phyloP scores from a whole-genome alignment of 2,888 invertebrate genomes.

The Petrophora chlorosata region DNA sequence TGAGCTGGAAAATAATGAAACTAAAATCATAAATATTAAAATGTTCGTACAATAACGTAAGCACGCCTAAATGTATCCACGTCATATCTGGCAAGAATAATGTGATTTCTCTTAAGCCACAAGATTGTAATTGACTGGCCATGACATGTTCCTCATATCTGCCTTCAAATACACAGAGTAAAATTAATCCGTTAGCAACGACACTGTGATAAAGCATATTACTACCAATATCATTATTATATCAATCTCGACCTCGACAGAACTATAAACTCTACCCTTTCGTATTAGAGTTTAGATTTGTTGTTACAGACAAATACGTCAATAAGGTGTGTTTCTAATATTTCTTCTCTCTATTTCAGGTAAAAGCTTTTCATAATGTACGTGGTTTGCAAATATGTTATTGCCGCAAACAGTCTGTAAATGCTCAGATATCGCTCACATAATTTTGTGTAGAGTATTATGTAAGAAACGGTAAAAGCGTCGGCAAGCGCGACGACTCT shows the following conservation, averaged over 20 bases:
- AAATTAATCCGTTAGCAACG: conserved; percentile 18
- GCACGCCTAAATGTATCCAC: no score
- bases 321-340: conserved; percentile 44
- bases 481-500: conserved; percentile 7
- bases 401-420: conserved; percentile 40
- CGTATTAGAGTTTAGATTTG: not conserved
- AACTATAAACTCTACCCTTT: conserved; percentile 5
- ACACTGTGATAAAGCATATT: conserved; percentile 21
- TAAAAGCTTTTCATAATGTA: conserved; percentile 65
- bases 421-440: conserved; percentile 37
- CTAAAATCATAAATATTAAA: no score
- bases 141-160: not conserved
- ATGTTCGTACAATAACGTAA: no score
- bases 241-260: not conserved
- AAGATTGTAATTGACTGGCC: conserved; percentile 1
- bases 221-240: not conserved
- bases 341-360: conserved; percentile 51
- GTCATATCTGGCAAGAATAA: no score
- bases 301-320: conserved; percentile 28
- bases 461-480: conserved; percentile 24
- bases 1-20: no score
- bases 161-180: conserved; percentile 10
- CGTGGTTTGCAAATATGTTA: conserved; percentile 50
- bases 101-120: conserved; percentile 12
- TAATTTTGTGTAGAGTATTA: conserved; percentile 1